These are phyloP conservation scores for Glossophaga mutica DNA, from an alignment of 2,797 vertebrate species.

Conservation along the genomic window DNA sequence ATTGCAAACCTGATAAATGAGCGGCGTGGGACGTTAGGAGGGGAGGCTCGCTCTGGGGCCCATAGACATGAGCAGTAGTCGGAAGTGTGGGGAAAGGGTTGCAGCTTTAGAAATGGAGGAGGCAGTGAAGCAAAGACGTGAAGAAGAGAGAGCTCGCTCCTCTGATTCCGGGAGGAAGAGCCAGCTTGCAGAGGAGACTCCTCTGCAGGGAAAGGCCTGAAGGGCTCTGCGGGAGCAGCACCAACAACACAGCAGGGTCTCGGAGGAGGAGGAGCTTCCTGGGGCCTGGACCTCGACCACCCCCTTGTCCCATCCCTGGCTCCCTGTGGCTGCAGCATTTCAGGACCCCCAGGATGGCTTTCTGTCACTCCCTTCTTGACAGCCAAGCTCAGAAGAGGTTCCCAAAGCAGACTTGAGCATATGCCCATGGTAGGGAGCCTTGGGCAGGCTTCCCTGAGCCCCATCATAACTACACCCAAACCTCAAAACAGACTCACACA, in stretches of 20 bases:
- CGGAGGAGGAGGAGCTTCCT: not conserved
- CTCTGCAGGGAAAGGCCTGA: not conserved
- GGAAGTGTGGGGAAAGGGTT: no score
- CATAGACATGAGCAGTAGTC: not conserved
- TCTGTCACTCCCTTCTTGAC: not conserved
- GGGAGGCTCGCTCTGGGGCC: no score
- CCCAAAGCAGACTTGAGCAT: not conserved
- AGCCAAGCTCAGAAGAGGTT: not conserved
- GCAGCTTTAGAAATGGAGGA: not conserved
- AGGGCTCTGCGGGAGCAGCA: not conserved
- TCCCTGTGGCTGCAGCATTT: no score
- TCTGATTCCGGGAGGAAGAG: not conserved
- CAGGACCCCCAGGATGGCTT: not conserved
- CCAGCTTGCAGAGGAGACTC: no score
- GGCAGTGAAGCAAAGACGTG: not conserved
- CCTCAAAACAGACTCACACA: not conserved
- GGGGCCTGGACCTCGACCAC: no score
- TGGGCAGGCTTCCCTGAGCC: not conserved
- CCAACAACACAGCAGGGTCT: accelerated
- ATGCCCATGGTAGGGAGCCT: not conserved
- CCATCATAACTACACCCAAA: not conserved
- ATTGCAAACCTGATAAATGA: not conserved
- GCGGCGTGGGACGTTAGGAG: accelerated
- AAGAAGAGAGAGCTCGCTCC: not conserved
- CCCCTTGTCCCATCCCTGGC: not conserved